phyloP scores from a whole-genome alignment of 1,140 invertebrate species.

The Cyclargus thomasi region DNA sequence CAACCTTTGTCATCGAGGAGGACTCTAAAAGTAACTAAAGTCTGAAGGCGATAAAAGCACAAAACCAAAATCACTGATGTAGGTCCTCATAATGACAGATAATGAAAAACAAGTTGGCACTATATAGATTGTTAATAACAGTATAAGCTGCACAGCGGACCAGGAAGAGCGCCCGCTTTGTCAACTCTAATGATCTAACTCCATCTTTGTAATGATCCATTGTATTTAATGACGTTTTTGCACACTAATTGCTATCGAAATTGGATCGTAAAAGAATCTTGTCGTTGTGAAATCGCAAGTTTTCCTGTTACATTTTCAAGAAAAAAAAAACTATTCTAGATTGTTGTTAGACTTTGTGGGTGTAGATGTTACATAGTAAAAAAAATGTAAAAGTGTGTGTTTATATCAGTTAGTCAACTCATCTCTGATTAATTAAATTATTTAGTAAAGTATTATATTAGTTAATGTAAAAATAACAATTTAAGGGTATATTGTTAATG shows the following conservation, averaged over 20 bases:
- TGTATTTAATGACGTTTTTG: constrained; percentile 19
- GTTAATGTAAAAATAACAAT: no score
- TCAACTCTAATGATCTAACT: constrained; percentile 17
- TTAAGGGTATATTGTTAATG: no score
- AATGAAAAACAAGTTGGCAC: constrained; percentile 12
- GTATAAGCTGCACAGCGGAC: neutral
- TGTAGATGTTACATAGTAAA: no score
- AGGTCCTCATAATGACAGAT: neutral
- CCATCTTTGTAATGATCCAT: constrained; percentile 17
- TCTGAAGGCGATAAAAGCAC: neutral
- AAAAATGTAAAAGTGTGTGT: no score
- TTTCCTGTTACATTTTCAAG: no score
- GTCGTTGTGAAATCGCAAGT: neutral
- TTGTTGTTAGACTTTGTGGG: no score
- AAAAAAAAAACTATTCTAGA: no score
- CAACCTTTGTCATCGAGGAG: no score
- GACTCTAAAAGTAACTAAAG: no score
- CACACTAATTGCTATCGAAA: constrained; percentile 12
- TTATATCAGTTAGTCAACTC: no score
- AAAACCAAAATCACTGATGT: neutral
- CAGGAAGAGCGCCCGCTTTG: constrained; percentile 18
- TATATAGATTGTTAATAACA: constrained; percentile 11
- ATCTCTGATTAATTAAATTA: no score
- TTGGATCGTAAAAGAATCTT: neutral
- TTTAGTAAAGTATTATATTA: no score